Evolutionary conservation across 2,888 invertebrate genomes (phyloP).

Genomic region (Drepanosiphum platanoidis): DNA sequence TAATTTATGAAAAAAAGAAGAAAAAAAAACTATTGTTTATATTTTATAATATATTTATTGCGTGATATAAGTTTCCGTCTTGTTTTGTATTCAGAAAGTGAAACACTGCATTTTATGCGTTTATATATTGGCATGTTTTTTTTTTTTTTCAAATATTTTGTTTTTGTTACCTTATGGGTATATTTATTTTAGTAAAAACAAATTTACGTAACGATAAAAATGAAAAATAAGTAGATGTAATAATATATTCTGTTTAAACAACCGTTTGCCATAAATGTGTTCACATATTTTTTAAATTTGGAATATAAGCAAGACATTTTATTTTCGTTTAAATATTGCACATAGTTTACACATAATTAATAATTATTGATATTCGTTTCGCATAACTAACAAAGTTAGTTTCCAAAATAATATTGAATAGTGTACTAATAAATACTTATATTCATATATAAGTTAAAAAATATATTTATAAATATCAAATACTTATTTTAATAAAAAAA

Average conservation of each 20-base stretch:
- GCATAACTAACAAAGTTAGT: too few species aligned
- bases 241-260: background rate
- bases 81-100: constrained; percentile 25
- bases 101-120: constrained; percentile 37
- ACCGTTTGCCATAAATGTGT: background rate
- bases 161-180: background rate
- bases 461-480: too few species aligned
- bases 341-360: background rate
- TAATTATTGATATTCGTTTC: background rate
- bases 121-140: constrained; percentile 24
- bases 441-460: too few species aligned
- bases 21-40: background rate
- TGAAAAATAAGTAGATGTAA: background rate
- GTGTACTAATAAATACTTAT: too few species aligned
- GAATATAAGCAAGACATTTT: background rate
- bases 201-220: background rate
- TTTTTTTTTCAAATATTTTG: constrained; percentile 34
- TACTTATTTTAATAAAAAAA: too few species aligned
- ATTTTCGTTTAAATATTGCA: constrained; percentile 26
- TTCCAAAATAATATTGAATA: too few species aligned
- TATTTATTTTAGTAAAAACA: background rate
- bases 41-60: background rate
- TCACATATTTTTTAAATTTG: background rate
- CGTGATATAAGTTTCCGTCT: constrained; percentile 24
- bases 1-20: background rate